Base-by-base conservation (phyloP, 2,888 invertebrate genomes). In the Galerucella calmariensis region DNA sequence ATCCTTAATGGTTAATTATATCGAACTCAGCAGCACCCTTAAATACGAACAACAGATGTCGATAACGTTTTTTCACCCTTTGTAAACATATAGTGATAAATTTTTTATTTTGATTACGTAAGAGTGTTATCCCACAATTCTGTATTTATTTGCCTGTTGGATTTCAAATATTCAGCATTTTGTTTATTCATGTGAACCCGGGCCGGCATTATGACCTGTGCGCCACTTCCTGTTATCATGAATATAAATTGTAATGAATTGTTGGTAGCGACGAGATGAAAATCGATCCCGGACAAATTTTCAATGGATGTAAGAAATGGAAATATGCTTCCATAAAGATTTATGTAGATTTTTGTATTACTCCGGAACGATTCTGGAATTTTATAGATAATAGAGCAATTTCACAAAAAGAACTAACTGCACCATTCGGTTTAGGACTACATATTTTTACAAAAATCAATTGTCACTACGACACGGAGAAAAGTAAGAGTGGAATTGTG, bases 71-170 rank as follows among this genome's bases (percentile, higher is more conserved):
- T 56, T 56, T 73, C 69, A 68, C 41, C 62, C 10, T 2, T 5
- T 35, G 16, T 41, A 62, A 41, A 41, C 5, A 35, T 41, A 14
- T n/a, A 62, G 35, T 41, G 12, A 65, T 65, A 41, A 0, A 70
- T 73, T 75, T 75, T 75, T 75, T 70, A 73, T 70, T 75, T 71
- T 73, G 69, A 73, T 75, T 70, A 58, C 73, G 58, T 73, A 69
- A 73, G 62, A 73, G 62, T 72, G 75, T 73, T 73, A 75, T 73
- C 66, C 71, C 41, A 56, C 68, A 63, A 69, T 75, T 71, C 71
- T 59, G 67, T 69, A 72, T 72, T 75, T 75, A 72, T 69, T 75
- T 69, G 69, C 68, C n/a, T 58, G 72, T 68, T 66, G 69, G 41
- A 44, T 35, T 75, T 75, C 72, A 72, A 75, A 75, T 72, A 75